These are phyloP conservation scores for Brevimyrus niger DNA, from an alignment of 2,113 vertebrate species.

Conservation along the genomic window DNA sequence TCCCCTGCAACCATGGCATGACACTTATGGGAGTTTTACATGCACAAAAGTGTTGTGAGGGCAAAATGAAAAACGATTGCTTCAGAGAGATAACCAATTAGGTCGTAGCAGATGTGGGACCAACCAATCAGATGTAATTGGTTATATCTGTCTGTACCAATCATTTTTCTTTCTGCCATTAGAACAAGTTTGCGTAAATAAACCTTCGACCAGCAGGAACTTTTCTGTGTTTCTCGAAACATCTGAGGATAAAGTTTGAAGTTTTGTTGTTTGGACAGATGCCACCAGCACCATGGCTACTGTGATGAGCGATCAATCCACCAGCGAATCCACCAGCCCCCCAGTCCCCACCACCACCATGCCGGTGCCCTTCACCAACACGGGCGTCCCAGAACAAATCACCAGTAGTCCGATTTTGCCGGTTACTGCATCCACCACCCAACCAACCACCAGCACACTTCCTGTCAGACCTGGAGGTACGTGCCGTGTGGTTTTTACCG, in stretches of 20 bases:
- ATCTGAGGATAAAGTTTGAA: neutral
- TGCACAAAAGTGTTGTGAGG: neutral
- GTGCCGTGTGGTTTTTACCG: neutral
- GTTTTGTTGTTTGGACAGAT: neutral
- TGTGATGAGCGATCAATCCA: neutral
- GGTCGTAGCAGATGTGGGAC: neutral
- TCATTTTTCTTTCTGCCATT: neutral
- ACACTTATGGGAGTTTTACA: neutral
- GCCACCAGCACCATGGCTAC: neutral
- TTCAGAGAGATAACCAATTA: neutral
- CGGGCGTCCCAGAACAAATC: neutral
- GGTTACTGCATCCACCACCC: neutral
- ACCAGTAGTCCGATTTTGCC: neutral
- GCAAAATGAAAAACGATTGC: neutral
- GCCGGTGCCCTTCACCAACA: neutral
- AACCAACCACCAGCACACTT: neutral
- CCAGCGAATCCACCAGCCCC: neutral
- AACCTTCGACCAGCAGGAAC: neutral
- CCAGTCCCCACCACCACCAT: neutral
- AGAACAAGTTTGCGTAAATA: neutral
- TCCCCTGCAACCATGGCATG: neutral
- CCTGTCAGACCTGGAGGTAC: neutral
- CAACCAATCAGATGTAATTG: neutral
- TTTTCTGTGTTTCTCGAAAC: neutral
- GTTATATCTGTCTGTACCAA: neutral